Evolutionary conservation across 2,888 invertebrate species (phyloP).

Genomic region (Erynnis tages): DNA sequence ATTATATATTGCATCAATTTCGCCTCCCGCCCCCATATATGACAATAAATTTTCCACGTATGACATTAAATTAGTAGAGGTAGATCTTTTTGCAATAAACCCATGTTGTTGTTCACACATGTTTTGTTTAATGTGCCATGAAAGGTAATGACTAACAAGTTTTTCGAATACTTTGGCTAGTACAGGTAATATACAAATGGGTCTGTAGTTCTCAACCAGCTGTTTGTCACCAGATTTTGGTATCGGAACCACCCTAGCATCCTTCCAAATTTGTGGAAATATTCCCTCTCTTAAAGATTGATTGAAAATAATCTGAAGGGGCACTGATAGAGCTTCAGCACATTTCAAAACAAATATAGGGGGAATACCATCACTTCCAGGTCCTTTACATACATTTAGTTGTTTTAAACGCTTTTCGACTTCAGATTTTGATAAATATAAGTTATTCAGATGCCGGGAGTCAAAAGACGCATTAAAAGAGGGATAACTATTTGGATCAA

Average conservation of each 20-base stretch:
- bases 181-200: background rate
- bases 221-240: background rate
- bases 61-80: background rate
- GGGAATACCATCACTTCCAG: background rate
- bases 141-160: background rate
- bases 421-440: background rate
- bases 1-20: background rate
- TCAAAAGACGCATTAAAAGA: background rate
- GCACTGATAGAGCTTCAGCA: background rate
- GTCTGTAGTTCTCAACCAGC: conserved; percentile 4
- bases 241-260: background rate
- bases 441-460: background rate
- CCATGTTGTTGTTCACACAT: background rate
- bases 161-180: background rate
- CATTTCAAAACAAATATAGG: background rate
- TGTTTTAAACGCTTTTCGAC: background rate
- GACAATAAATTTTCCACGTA: background rate
- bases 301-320: conserved; percentile 2
- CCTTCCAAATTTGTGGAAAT: conserved; percentile 4
- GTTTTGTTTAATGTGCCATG: background rate
- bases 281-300: background rate
- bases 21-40: background rate
- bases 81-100: background rate
- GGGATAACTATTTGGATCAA: background rate
- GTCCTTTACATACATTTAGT: background rate